A percentile compares a stretch with the other conserved stretches of the same genome.
Conservation (phyloP, 1,140 invertebrate species). For the Drosophila arizonae region DNA sequence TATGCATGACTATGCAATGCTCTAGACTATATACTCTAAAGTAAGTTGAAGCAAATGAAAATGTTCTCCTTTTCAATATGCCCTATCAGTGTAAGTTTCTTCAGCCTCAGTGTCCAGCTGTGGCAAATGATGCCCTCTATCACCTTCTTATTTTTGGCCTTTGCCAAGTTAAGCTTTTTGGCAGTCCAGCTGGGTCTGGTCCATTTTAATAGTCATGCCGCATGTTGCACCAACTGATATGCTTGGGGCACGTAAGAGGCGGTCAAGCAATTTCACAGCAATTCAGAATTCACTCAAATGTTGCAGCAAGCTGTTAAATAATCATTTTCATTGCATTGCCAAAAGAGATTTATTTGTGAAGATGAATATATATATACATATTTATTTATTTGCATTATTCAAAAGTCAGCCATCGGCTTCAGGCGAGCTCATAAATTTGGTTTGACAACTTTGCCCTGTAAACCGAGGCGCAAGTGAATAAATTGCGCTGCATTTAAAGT, state of each 20-base stretch:
- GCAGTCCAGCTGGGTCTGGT: not conserved
- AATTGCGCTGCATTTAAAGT: not conserved
- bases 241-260: conserved; percentile 29
- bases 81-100: too few species aligned
- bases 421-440: conserved; percentile 58
- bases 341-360: conserved; percentile 19
- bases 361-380: conserved; percentile 4
- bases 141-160: conserved; percentile 13
- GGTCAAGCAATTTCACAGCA: not conserved
- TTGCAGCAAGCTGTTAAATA: conserved; percentile 16
- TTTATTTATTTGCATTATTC: conserved; percentile 4
- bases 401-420: not conserved
- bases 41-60: too few species aligned
- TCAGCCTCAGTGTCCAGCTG: too few species aligned
- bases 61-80: too few species aligned
- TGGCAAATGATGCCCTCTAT: not conserved
- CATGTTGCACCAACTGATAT: conserved; percentile 33
- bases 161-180: conserved; percentile 17
- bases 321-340: conserved; percentile 17
- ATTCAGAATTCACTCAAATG: not conserved
- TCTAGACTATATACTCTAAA: not conserved
- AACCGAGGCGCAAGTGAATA: not conserved
- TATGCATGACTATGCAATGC: conserved; percentile 2
- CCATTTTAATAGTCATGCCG: conserved; percentile 49
- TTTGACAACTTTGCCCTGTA: conserved; percentile 42